These are phyloP conservation scores for Parnassius smintheus DNA, from an alignment of 2,888 invertebrate genomes.

Conservation along the genomic window DNA sequence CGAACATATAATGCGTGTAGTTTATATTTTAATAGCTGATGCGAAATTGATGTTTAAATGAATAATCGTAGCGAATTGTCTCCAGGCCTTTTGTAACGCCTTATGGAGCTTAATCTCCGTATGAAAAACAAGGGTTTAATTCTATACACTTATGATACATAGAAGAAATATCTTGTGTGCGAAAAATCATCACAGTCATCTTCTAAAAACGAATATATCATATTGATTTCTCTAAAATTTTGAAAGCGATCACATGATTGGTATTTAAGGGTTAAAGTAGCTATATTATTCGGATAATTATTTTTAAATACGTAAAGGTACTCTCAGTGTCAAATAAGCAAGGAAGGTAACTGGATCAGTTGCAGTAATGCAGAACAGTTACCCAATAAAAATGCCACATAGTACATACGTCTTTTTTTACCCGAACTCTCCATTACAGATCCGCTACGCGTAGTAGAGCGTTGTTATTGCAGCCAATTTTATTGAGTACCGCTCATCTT, in stretches of 20 bases:
- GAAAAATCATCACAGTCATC: too few species aligned
- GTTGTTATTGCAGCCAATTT: constrained; percentile 39
- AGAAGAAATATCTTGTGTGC: too few species aligned
- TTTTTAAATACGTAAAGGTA: background rate
- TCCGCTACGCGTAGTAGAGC: constrained; percentile 39
- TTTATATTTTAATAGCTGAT: constrained; percentile 33
- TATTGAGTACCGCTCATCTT: constrained; percentile 31
- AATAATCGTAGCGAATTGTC: constrained; percentile 31
- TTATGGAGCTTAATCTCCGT: constrained; percentile 31
- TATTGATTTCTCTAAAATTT: too few species aligned
- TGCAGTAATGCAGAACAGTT: constrained; percentile 31
- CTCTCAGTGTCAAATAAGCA: constrained; percentile 13
- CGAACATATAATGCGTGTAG: background rate
- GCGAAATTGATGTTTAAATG: constrained; percentile 42
- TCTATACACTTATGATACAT: too few species aligned
- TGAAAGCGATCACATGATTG: too few species aligned
- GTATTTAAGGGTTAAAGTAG: too few species aligned
- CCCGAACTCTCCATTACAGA: constrained; percentile 36
- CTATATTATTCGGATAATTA: too few species aligned
- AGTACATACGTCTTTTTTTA: constrained; percentile 12
- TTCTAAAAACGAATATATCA: too few species aligned
- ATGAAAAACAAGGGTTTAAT: background rate
- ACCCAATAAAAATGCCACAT: constrained; percentile 32
- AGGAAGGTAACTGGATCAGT: constrained; percentile 19
- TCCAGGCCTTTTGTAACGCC: constrained; percentile 32